Percentiles rank a stretch among this genome's conserved stretches.
Conservation (phyloP, 2,888 invertebrate species). For the Stenurella melanura region DNA sequence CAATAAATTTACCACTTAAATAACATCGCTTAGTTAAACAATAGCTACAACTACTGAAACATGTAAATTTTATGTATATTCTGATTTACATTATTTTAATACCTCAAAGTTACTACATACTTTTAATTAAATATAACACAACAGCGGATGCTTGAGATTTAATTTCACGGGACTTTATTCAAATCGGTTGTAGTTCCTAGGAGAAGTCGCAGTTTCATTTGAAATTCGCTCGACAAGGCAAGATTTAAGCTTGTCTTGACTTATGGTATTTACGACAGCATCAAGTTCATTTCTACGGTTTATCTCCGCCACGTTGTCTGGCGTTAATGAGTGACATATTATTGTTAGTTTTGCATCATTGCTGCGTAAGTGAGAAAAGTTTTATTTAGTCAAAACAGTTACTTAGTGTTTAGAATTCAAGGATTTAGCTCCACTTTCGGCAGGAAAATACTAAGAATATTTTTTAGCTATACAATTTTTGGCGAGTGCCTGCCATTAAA, state of each 20-base stretch:
- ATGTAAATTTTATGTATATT: constrained; percentile 24
- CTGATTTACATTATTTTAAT: constrained; percentile 6
- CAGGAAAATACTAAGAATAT: no score
- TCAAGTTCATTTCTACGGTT: constrained; percentile 3
- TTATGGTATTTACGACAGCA: not conserved
- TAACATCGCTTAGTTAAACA: not conserved
- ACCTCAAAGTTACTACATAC: constrained; percentile 14
- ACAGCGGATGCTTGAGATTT: not conserved
- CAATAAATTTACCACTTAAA: not conserved
- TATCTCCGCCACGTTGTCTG: not conserved
- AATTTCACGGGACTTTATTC: constrained; percentile 22
- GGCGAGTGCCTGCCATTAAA: no score
- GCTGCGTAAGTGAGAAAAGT: not conserved
- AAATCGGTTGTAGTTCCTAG: constrained; percentile 15
- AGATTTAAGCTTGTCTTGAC: constrained; percentile 9
- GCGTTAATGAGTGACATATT: not conserved
- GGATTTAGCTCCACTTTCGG: no score
- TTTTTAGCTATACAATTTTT: no score
- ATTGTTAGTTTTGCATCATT: not conserved
- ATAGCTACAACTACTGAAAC: constrained; percentile 6
- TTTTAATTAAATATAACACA: constrained; percentile 21
- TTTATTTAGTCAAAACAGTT: no score
- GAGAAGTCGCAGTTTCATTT: not conserved
- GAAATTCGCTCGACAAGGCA: not conserved
- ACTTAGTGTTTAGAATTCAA: no score